Evolutionary conservation across 2,797 vertebrate species (phyloP).

Genomic region (Sebastolobus alascanus): DNA sequence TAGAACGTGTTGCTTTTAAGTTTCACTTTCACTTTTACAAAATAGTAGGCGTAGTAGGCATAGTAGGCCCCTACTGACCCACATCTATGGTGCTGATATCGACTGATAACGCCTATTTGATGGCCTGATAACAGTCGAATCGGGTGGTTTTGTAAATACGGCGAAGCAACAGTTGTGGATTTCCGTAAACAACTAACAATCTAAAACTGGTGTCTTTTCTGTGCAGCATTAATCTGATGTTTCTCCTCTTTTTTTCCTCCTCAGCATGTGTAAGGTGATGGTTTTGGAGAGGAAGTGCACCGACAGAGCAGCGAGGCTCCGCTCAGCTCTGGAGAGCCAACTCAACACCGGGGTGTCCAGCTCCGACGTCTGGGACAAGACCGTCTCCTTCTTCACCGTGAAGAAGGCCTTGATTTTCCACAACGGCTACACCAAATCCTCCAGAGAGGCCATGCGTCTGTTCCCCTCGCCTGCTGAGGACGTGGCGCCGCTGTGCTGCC

Average conservation of each 20-base stretch:
- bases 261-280: constrained; percentile 77
- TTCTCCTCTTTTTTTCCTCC: background rate
- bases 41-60: too few species aligned
- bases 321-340: constrained; percentile 69
- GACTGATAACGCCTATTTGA: too few species aligned
- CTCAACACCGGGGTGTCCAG: constrained; percentile 63
- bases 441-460: constrained; percentile 76
- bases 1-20: too few species aligned
- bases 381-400: constrained; percentile 77
- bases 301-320: constrained; percentile 71
- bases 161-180: too few species aligned
- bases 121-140: too few species aligned
- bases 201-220: background rate
- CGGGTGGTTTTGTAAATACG: too few species aligned
- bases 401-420: constrained; percentile 78
- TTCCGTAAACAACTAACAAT: background rate
- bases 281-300: constrained; percentile 80
- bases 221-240: background rate
- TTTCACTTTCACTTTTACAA: too few species aligned
- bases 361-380: constrained; percentile 80
- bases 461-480: constrained; percentile 78
- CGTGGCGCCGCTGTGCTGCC: constrained; percentile 76
- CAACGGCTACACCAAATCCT: constrained; percentile 78
- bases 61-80: too few species aligned
- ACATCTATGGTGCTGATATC: too few species aligned